Evolutionary conservation across 2,797 vertebrate genomes (phyloP).

Genomic region (Fratercula arctica): DNA sequence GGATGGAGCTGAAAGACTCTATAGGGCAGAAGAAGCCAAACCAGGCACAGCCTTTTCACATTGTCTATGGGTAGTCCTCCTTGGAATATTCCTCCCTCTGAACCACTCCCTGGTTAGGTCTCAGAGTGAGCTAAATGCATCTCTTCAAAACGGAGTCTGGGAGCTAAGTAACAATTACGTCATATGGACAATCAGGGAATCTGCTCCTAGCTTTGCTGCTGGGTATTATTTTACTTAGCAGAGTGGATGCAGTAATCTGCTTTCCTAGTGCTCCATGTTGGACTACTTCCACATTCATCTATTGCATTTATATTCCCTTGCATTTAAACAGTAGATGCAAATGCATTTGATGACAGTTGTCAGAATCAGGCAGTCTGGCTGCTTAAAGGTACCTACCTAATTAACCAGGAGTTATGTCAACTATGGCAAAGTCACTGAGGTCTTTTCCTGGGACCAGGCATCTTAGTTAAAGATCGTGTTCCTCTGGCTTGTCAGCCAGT

Average conservation of each 20-base stretch:
- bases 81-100: background rate
- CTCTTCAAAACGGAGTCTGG: background rate
- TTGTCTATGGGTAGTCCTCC: background rate
- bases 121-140: background rate
- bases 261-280: background rate
- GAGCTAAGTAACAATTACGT: background rate
- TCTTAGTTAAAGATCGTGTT: background rate
- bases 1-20: background rate
- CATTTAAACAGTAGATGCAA: background rate
- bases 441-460: background rate
- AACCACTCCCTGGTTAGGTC: background rate
- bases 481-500: background rate
- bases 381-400: background rate
- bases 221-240: constrained; percentile 24
- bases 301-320: background rate
- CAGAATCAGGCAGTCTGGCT: background rate
- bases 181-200: background rate
- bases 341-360: background rate
- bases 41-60: background rate
- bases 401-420: background rate
- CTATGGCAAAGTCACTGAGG: background rate
- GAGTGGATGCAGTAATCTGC: background rate
- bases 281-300: background rate
- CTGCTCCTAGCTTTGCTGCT: background rate
- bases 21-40: background rate